Evolutionary conservation across 2,113 vertebrate species (phyloP).

Genomic region (Stercorarius parasiticus): DNA sequence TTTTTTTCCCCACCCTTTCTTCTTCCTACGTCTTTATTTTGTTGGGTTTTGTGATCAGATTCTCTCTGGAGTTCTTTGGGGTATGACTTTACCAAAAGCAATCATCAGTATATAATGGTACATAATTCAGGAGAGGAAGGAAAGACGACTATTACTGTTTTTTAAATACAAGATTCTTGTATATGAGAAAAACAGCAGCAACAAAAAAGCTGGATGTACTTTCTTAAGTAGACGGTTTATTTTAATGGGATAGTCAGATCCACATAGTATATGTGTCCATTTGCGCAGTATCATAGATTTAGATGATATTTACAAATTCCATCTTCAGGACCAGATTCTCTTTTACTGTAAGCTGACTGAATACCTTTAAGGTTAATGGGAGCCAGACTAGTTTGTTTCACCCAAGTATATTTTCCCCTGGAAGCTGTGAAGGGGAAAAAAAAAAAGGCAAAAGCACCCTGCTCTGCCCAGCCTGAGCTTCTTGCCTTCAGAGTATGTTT

Average conservation of each 20-base stretch:
- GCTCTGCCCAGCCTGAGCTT: not conserved
- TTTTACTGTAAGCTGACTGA: not conserved
- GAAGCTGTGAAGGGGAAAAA: not conserved
- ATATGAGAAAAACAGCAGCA: not conserved
- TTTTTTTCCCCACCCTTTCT: too few species aligned
- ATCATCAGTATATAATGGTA: not conserved
- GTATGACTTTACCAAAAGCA: not conserved
- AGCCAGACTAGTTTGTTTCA: not conserved
- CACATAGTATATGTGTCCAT: fast-evolving
- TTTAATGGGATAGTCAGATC: not conserved
- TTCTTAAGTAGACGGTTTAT: not conserved
- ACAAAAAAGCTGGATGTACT: not conserved
- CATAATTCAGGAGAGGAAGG: not conserved
- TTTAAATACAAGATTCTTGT: not conserved
- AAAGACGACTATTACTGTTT: fast-evolving
- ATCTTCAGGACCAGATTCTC: not conserved
- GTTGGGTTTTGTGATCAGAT: not conserved
- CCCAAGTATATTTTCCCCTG: not conserved
- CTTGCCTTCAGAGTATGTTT: too few species aligned
- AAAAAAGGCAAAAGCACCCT: not conserved
- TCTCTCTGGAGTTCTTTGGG: not conserved
- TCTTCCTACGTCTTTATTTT: not conserved
- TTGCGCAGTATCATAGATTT: not conserved
- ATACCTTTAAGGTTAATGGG: too few species aligned
- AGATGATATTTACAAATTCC: not conserved